Evolutionary conservation across 2,888 invertebrate genomes (phyloP), one percentile per base, ranked within the genome.

Genomic region (Gymnocheta viridis): DNA sequence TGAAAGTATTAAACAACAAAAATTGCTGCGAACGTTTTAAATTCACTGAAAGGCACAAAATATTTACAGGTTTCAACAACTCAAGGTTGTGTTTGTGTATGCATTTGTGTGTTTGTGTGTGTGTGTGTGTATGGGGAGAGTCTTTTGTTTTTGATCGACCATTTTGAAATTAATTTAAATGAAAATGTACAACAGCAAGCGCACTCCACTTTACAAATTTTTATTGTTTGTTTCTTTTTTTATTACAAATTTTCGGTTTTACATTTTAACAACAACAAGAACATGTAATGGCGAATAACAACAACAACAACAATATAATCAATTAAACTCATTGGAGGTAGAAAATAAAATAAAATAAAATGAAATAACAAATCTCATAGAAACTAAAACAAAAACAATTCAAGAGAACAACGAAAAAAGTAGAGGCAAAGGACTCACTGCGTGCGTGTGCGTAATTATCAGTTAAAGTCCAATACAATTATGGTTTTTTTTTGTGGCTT

Each of bases 371-470:
- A 29, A 32, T 62, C 38, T 10, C 49, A 62, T 22, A 64, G 24
- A 66, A 69, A 76, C 38, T 2, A 67, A 38, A 70, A 47, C 24
- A 72, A 60, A 58, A 60, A 49, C 10, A 49, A 54, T 44, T 27
- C 27, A 58, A 72, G 29, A 64, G n/a, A 54, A 73, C 24, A 56
- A 64, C 47, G 14, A 49, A 51, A 27, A 22, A 64, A 58, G 47
- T 76, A 66, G 32, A 84, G 81, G 85, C 83, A 81, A 82, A 88
- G 89, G 90, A 91, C 92, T 92, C 92, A 92, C 92, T 92, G 92
- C 91, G 92, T 92, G 92, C 92, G 92, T 91, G 91, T 92, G 92
- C 92, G 91, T 87, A 88, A 89, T 89, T 90, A 88, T 88, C 89
- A 88, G 89, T 89, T 88, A 87, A 89, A 90, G 91, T 91, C 92